Conservation (phyloP, 2,888 invertebrate species). For the Ectemnius lituratus region DNA sequence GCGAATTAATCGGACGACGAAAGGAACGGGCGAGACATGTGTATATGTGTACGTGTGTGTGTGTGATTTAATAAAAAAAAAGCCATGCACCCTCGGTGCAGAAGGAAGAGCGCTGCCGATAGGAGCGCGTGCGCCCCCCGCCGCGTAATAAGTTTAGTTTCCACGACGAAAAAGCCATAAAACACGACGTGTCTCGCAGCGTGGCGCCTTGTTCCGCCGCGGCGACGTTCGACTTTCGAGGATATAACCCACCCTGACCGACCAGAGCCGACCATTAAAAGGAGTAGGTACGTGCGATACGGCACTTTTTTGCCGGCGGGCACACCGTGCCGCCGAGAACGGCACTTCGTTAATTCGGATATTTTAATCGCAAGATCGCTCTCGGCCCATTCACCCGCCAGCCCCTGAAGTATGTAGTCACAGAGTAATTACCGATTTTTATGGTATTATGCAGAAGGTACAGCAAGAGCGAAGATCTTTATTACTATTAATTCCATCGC, state of each 20-base stretch:
- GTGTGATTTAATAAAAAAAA: slow-evolving; percentile 74
- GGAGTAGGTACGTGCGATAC: not conserved
- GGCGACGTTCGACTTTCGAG: slow-evolving; percentile 61
- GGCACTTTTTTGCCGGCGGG: not conserved
- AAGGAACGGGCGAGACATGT: slow-evolving; percentile 59
- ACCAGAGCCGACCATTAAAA: not conserved
- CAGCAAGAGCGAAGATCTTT: too few species aligned
- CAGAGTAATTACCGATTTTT: not conserved
- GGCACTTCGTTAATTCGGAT: not conserved
- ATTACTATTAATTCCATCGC: slow-evolving; percentile 18
- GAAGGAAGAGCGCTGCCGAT: slow-evolving; percentile 43
- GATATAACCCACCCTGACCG: slow-evolving; percentile 28
- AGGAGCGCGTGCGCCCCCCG: slow-evolving; percentile 52
- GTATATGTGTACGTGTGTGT: slow-evolving; percentile 9
- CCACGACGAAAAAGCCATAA: slow-evolving; percentile 74
- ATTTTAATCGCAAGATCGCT: slow-evolving; percentile 3
- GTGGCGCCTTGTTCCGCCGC: slow-evolving; percentile 59
- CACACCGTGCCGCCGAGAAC: not conserved
- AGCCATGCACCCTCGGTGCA: slow-evolving; percentile 56
- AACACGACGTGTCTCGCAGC: slow-evolving; percentile 68
- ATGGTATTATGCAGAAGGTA: not conserved
- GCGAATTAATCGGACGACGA: slow-evolving; percentile 73
- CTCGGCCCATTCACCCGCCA: not conserved
- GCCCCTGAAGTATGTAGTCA: not conserved
- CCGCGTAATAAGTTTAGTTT: slow-evolving; percentile 77